These are phyloP conservation scores for Carettochelys insculpta DNA, from an alignment of 2,113 vertebrate species.

Conservation along the genomic window DNA sequence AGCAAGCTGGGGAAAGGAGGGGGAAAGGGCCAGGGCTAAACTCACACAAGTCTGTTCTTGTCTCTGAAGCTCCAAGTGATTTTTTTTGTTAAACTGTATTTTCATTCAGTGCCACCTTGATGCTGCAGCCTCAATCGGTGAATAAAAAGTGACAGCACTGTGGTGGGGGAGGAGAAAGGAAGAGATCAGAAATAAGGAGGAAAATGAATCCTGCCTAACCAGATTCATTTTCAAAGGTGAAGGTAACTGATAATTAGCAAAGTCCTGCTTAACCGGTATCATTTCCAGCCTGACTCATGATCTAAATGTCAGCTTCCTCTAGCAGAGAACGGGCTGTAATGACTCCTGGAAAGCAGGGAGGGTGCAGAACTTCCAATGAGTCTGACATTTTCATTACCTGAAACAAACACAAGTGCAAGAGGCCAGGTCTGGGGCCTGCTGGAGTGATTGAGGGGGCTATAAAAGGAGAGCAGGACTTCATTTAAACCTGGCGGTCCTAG, in stretches of 20 bases:
- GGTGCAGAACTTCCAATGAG: slow-evolving; percentile 49
- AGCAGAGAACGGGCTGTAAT: slow-evolving; percentile 11
- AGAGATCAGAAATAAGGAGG: background rate
- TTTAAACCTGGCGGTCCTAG: no score
- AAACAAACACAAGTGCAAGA: slow-evolving; percentile 42
- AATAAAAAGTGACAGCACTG: background rate
- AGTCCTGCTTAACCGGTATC: background rate
- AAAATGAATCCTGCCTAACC: background rate
- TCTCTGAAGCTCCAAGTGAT: background rate
- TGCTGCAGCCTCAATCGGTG: background rate
- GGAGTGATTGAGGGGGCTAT: background rate
- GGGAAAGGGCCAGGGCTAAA: background rate
- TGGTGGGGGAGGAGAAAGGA: background rate
- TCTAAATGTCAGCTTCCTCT: slow-evolving; percentile 70
- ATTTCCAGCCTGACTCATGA: slow-evolving; percentile 13
- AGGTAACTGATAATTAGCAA: slow-evolving; percentile 32
- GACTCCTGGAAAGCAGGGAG: slow-evolving; percentile 24
- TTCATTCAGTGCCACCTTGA: background rate
- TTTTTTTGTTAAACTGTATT: background rate
- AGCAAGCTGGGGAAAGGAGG: background rate
- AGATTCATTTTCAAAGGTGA: slow-evolving; percentile 28
- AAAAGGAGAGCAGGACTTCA: slow-evolving; percentile 3
- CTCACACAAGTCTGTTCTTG: background rate
- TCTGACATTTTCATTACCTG: slow-evolving; percentile 75
- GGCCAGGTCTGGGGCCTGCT: background rate